Evolutionary conservation across 2,888 invertebrate genomes (phyloP).

Genomic region (Nephrotoma flavescens): DNA sequence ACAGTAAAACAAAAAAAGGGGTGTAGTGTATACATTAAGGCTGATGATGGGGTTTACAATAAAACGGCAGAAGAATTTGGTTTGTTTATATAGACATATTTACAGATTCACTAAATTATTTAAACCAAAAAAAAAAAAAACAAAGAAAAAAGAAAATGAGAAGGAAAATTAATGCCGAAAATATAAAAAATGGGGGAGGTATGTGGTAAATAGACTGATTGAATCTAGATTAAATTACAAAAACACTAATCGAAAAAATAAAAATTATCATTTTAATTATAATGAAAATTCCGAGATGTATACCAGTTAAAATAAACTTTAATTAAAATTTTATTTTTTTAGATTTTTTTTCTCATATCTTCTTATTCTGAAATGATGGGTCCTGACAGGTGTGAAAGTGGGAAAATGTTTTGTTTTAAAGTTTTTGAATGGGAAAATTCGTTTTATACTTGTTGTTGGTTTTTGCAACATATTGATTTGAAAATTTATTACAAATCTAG

Average conservation of each 20-base stretch:
- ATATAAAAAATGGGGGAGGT: background rate
- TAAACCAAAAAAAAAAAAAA: background rate
- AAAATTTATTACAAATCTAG: background rate
- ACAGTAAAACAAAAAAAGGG: background rate
- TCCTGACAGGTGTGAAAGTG: background rate
- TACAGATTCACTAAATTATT: background rate
- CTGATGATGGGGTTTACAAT: background rate
- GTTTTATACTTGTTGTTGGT: background rate
- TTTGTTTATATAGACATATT: background rate
- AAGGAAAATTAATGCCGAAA: background rate
- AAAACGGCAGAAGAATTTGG: background rate
- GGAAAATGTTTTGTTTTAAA: background rate
- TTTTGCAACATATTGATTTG: background rate
- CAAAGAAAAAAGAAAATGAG: background rate
- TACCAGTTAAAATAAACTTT: background rate
- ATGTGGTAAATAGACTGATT: background rate
- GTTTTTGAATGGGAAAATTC: background rate
- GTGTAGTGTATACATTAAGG: background rate
- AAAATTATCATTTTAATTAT: background rate
- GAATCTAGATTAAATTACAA: background rate
- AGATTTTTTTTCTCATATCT: background rate
- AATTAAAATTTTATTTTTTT: background rate
- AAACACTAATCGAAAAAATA: background rate
- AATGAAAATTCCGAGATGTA: background rate
- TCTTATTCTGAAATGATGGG: background rate